Percentiles rank a stretch among this genome's conserved stretches.
Conservation (phyloP, 2,888 invertebrate genomes). For the Cephus pygmeus region DNA sequence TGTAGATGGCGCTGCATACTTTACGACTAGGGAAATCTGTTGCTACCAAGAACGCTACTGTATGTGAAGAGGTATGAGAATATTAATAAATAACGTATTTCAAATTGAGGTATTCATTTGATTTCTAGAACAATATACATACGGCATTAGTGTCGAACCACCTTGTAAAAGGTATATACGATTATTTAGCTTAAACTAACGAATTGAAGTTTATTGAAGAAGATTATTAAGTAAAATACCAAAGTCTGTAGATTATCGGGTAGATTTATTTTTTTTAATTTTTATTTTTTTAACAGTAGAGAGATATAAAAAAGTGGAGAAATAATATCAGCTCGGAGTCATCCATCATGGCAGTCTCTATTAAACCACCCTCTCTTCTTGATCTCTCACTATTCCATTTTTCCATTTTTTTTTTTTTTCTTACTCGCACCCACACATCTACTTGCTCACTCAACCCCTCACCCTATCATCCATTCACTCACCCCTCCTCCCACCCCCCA, state of each 20-base stretch:
- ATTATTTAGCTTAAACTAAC: no score
- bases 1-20: background rate
- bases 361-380: constrained; percentile 51
- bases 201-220: background rate
- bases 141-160: no score
- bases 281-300: background rate
- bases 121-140: no score
- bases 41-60: background rate
- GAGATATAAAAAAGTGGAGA: constrained; percentile 27
- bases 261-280: background rate
- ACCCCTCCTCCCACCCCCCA: background rate
- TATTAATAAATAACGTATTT: background rate
- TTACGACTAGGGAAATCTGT: background rate
- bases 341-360: constrained; percentile 59
- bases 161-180: no score
- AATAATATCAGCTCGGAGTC: constrained; percentile 52
- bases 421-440: background rate
- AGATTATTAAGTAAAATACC: background rate
- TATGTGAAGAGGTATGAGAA: background rate
- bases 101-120: background rate
- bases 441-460: background rate
- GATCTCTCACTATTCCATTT: constrained; percentile 14
- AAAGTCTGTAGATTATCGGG: background rate
- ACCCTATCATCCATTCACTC: background rate
- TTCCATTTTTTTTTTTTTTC: background rate